Conservation (phyloP, 2,797 vertebrate genomes). For the Melanotaenia maccullochi region DNA sequence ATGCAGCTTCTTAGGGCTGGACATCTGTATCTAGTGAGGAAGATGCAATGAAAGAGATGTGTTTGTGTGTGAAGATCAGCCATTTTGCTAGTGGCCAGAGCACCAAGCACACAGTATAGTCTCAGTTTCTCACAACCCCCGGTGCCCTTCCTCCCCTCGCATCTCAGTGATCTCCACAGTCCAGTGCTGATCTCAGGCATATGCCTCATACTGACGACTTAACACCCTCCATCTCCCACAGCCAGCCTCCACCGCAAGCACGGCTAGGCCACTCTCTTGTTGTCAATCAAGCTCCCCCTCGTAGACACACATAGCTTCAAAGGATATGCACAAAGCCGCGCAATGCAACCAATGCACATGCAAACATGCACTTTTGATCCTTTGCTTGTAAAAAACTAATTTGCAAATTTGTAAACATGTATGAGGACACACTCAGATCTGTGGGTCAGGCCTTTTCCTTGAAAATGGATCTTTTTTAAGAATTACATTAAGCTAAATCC, state of each 20-base stretch:
- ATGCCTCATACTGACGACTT: constrained; percentile 77
- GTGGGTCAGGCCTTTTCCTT: neutral
- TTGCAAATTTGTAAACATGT: constrained; percentile 26
- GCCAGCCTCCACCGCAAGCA: constrained; percentile 61
- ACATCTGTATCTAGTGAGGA: constrained; percentile 26
- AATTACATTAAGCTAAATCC: neutral
- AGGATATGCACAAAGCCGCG: constrained; percentile 15
- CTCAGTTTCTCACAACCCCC: constrained; percentile 46
- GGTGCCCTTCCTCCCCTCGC: constrained; percentile 45
- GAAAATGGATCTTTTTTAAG: neutral
- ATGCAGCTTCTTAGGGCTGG: constrained; percentile 33
- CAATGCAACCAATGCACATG: constrained; percentile 39
- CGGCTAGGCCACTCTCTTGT: constrained; percentile 32
- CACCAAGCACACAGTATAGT: constrained; percentile 61
- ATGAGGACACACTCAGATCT: neutral
- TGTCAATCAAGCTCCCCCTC: constrained; percentile 52
- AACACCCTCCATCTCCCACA: constrained; percentile 64
- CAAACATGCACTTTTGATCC: constrained; percentile 24
- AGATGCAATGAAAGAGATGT: constrained; percentile 32
- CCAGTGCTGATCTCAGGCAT: constrained; percentile 73
- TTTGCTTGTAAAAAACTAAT: constrained; percentile 16
- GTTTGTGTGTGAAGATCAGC: constrained; percentile 39
- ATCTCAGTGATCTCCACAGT: constrained; percentile 62
- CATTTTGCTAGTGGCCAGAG: constrained; percentile 54
- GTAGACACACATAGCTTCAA: constrained; percentile 31